Base-by-base conservation (phyloP, 2,888 invertebrate genomes). In the Empis stercorea region DNA sequence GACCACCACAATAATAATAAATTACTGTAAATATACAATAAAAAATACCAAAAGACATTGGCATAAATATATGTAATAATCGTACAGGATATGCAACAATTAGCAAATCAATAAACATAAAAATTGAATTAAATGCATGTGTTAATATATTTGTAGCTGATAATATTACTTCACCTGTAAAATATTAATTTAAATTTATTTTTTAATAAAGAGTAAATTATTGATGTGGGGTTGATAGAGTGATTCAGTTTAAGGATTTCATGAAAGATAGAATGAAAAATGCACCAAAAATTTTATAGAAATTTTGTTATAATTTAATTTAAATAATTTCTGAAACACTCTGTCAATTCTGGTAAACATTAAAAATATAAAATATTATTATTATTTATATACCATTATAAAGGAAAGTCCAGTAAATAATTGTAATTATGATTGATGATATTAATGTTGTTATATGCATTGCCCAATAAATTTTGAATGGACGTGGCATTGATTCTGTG, bases 1-100 rank as follows among this genome's bases (percentile, higher is more conserved):
- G 67, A 13, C 83, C 82, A 4, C 81, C 82, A n/a, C 73, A 71
- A 1, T 65, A 47, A 56, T 75, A 78, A 60, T 81, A 84, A 39
- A 81, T 66, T 23, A 73, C 56, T 4, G 74, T 75, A 60, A 81
- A 84, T 27, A 75, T 51, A 2, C 74, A 66, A 60, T 73, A 78
- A 9, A 70, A 60, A 14, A 76, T 56, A 1, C 79, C 80, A 44
- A 81, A 76, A 14, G 73, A 61, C 1, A 79, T 71, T 36, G 79
- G 75, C 68, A 79, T 76, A 61, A 81, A 72, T 36, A 78, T 75
- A 56, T 80, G 78, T 27, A 80, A 70, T 37, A 84, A 65, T 27
- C 80, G 74, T 43, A 86, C 68, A 0, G 89, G 87, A 61, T 87
- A 81, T 32, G 79, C 75, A 10, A 82, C 81, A 44, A 88, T 69